These are phyloP conservation scores for Myotis yumanensis DNA, from an alignment of 2,113 vertebrate species.

Conservation along the genomic window DNA sequence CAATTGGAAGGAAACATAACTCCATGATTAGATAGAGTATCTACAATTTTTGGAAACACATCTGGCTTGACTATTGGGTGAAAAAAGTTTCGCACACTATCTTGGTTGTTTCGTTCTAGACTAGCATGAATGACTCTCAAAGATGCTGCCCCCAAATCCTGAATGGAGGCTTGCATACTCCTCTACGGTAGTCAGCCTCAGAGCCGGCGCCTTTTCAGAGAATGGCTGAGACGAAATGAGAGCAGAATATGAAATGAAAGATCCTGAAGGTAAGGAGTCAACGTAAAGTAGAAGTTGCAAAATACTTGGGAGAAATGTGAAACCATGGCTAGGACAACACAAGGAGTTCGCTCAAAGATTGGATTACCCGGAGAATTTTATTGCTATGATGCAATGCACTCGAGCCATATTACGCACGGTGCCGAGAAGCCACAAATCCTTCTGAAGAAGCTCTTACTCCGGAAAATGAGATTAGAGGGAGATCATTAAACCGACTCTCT, in stretches of 20 bases:
- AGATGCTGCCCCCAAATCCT: background rate
- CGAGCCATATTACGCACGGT: background rate
- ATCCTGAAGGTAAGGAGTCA: background rate
- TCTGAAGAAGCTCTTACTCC: background rate
- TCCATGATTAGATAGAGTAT: background rate
- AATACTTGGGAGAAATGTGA: constrained; percentile 6
- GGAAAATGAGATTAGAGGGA: background rate
- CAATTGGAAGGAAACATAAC: background rate
- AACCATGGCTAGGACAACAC: background rate
- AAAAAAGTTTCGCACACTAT: background rate
- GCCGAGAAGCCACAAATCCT: background rate
- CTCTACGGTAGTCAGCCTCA: background rate
- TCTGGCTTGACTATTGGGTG: background rate
- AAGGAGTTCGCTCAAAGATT: background rate
- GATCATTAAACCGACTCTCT: background rate
- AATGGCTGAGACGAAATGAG: background rate
- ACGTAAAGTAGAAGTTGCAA: background rate
- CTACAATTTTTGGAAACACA: background rate
- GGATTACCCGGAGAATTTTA: background rate
- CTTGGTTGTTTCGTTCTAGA: background rate
- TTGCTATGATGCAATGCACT: background rate
- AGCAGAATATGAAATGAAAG: background rate
- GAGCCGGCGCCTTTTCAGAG: background rate
- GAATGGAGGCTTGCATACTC: background rate
- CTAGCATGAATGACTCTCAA: background rate